Evolutionary conservation across 2,113 vertebrate species (phyloP).

Genomic region (Chlorodrepanis virens): DNA sequence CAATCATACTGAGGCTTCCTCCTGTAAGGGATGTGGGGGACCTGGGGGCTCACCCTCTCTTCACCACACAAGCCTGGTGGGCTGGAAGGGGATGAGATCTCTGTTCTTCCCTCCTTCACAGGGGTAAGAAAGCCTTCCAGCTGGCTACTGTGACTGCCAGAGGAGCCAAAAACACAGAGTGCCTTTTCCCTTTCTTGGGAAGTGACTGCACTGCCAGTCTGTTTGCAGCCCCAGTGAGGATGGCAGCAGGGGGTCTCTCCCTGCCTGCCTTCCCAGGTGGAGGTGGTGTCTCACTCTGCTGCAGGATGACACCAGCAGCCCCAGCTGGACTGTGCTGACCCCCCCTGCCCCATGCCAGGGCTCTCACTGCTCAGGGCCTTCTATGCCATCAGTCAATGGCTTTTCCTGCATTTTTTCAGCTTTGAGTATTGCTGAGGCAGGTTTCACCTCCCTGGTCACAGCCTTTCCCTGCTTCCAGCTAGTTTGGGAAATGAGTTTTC

Average conservation of each 20-base stretch:
- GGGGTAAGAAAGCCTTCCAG: background rate
- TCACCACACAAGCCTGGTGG: background rate
- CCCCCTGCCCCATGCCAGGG: rapidly evolving
- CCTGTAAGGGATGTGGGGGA: background rate
- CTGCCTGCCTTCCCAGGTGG: background rate
- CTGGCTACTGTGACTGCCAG: background rate
- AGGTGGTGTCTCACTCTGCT: background rate
- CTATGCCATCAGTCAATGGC: background rate
- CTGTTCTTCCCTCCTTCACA: background rate
- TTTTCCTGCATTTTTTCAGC: background rate
- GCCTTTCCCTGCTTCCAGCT: background rate
- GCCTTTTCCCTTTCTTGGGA: background rate
- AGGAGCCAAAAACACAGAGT: background rate
- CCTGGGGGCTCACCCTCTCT: background rate
- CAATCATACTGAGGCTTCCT: background rate
- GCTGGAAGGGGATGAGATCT: background rate
- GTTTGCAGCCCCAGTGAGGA: background rate
- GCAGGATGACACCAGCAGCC: background rate
- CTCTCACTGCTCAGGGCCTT: background rate
- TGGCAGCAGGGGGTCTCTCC: background rate
- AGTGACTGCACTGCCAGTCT: background rate
- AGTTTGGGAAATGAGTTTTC: background rate
- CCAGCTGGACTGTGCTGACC: background rate
- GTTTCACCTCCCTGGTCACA: background rate
- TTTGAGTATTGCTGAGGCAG: background rate